A percentile compares a stretch with the other conserved stretches of the same genome.
These are phyloP conservation scores for Acrossocheilus wenchowensis DNA, from an alignment of 2,797 vertebrate genomes.

Conservation along the genomic window DNA sequence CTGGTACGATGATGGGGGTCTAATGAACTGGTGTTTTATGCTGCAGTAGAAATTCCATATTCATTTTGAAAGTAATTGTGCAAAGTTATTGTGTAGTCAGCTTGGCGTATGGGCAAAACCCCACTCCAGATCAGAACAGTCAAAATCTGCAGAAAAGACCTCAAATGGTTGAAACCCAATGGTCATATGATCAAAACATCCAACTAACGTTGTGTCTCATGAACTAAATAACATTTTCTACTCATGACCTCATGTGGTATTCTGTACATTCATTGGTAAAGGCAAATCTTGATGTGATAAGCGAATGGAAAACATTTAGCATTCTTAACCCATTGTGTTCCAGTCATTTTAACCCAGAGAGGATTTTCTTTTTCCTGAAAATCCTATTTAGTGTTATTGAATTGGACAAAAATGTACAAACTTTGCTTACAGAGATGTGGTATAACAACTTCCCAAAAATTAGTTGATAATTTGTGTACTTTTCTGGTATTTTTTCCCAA, in stretches of 20 bases:
- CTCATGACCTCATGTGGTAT: not conserved
- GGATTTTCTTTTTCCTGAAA: not conserved
- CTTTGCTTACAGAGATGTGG: not conserved
- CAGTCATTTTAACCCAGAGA: not conserved
- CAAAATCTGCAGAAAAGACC: not conserved
- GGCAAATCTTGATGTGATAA: not conserved
- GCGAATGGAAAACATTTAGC: not conserved
- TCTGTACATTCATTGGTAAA: not conserved
- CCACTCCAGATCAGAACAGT: not conserved
- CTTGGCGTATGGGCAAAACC: not conserved
- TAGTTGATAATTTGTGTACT: not conserved
- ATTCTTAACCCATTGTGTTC: not conserved
- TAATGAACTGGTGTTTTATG: slow-evolving; percentile 7
- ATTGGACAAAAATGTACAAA: not conserved
- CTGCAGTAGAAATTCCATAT: not conserved
- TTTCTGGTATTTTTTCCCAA: not conserved
- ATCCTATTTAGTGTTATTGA: not conserved
- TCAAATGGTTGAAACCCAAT: not conserved
- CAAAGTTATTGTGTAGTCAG: slow-evolving; percentile 1
- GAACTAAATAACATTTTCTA: not conserved
- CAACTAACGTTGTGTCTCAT: not conserved
- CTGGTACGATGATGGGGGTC: slow-evolving; percentile 12
- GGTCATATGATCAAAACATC: not conserved
- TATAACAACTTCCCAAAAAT: not conserved
- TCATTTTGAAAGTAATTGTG: not conserved